Evolutionary conservation across 2,113 vertebrate species (phyloP).

Genomic region (Equus przewalskii): DNA sequence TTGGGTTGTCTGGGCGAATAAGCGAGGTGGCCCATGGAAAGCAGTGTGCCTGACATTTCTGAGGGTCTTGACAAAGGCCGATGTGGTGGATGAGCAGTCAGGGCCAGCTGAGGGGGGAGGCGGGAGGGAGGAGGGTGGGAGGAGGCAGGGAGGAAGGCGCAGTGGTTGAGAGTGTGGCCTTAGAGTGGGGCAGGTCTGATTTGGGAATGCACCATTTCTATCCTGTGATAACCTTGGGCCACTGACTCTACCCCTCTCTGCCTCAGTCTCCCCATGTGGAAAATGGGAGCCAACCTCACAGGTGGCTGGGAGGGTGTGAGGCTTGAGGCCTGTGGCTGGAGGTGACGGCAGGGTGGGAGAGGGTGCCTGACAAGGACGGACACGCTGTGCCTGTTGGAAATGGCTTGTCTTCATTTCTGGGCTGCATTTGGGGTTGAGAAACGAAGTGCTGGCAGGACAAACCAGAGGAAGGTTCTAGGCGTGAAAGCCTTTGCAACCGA

Average conservation of each 20-base stretch:
- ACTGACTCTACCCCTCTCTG: not conserved
- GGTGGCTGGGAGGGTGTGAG: not conserved
- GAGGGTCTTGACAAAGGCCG: not conserved
- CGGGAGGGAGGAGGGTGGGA: rapidly evolving
- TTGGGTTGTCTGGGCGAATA: not conserved
- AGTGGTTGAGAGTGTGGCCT: rapidly evolving
- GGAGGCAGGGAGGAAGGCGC: not conserved
- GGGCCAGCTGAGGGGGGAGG: not conserved
- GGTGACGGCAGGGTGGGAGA: rapidly evolving
- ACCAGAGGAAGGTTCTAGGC: not conserved
- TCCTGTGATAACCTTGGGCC: not conserved
- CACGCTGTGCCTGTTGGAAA: not conserved
- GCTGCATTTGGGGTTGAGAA: not conserved
- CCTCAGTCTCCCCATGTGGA: not conserved
- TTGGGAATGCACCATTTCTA: not conserved
- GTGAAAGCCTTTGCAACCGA: not conserved
- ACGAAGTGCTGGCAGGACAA: not conserved
- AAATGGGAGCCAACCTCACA: not conserved
- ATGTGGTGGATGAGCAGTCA: not conserved
- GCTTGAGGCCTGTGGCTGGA: not conserved
- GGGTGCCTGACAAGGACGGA: not conserved
- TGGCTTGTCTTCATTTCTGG: not conserved
- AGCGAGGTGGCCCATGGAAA: not conserved
- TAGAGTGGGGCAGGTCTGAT: not conserved
- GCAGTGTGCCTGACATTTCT: rapidly evolving